A percentile compares a stretch with the other conserved stretches of the same genome.
Conservation (phyloP, 1,140 invertebrate species). For the Drosophila setifemur region DNA sequence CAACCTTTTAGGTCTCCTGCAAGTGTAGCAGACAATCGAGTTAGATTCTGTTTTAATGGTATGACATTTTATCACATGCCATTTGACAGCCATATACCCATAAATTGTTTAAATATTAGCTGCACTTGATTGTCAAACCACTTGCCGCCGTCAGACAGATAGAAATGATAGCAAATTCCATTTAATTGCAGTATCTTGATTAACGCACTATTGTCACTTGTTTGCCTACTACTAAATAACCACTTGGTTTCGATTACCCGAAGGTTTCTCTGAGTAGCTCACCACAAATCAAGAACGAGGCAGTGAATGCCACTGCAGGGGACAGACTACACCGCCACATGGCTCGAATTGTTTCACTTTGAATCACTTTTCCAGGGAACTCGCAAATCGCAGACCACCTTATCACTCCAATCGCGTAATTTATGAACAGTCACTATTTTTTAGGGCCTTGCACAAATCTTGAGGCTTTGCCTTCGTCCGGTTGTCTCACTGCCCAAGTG, state of each 20-base stretch:
- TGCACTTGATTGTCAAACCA: slow-evolving; percentile 2
- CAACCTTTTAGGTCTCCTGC: no score
- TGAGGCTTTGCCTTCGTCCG: slow-evolving; percentile 4
- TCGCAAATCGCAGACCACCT: neutral
- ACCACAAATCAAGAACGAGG: slow-evolving; percentile 50
- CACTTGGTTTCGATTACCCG: slow-evolving; percentile 1
- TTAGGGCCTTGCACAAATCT: slow-evolving; percentile 28
- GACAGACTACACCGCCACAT: slow-evolving; percentile 16
- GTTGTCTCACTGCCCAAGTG: neutral
- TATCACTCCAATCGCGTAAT: slow-evolving; percentile 28
- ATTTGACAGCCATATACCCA: no score
- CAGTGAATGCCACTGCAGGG: slow-evolving; percentile 4
- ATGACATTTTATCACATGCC: no score
- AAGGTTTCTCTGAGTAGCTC: no score
- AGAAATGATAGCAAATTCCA: neutral
- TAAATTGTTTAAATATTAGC: slow-evolving; percentile 21
- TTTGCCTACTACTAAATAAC: slow-evolving; percentile 1
- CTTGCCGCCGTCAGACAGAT: neutral
- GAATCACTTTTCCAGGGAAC: slow-evolving; percentile 10
- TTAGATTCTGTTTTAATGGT: no score
- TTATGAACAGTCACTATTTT: slow-evolving; percentile 12
- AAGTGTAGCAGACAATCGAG: no score
- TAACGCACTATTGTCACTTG: slow-evolving; percentile 13
- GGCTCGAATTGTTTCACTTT: slow-evolving; percentile 4
- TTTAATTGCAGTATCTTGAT: slow-evolving; percentile 11